Evolutionary conservation across 2,113 vertebrate genomes (phyloP).

Genomic region (Phyllostomus discolor): DNA sequence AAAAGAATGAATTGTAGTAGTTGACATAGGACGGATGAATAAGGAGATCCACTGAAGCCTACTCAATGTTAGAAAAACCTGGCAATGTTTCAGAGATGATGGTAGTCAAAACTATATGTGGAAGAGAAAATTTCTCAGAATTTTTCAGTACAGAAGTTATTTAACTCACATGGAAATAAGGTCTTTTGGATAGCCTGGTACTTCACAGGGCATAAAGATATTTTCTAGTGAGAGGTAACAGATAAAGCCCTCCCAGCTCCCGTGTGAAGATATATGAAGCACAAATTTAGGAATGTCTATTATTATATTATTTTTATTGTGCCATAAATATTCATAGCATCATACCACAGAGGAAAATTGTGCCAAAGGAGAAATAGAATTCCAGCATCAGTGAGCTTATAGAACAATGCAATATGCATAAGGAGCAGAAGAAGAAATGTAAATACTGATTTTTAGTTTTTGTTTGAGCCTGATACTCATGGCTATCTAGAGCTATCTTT

Average conservation of each 20-base stretch:
- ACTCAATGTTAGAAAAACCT: slow-evolving; percentile 48
- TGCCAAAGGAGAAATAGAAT: slow-evolving; percentile 45
- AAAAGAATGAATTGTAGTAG: slow-evolving; percentile 63
- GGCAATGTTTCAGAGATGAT: slow-evolving; percentile 55
- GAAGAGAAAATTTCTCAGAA: not conserved
- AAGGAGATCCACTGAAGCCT: slow-evolving; percentile 54
- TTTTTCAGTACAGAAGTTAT: not conserved
- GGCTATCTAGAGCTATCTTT: not conserved
- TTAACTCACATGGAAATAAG: slow-evolving; percentile 17
- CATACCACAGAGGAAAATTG: slow-evolving; percentile 36
- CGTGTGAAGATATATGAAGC: slow-evolving; percentile 37
- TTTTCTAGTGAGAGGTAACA: slow-evolving; percentile 36
- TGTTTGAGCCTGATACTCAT: slow-evolving; percentile 35
- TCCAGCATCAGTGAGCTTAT: slow-evolving; percentile 31
- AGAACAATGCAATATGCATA: slow-evolving; percentile 23
- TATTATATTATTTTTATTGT: slow-evolving; percentile 70
- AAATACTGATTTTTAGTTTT: slow-evolving; percentile 57
- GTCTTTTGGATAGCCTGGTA: slow-evolving; percentile 25
- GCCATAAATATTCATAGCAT: slow-evolving; percentile 62
- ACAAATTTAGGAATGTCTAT: slow-evolving; percentile 44
- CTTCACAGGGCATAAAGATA: slow-evolving; percentile 53
- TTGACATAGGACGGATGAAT: slow-evolving; percentile 63
- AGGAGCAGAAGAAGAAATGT: slow-evolving; percentile 50
- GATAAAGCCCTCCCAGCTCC: not conserved
- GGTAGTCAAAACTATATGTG: slow-evolving; percentile 16